Conservation (phyloP, 2,888 invertebrate genomes). For the Invenusta paracnida region DNA sequence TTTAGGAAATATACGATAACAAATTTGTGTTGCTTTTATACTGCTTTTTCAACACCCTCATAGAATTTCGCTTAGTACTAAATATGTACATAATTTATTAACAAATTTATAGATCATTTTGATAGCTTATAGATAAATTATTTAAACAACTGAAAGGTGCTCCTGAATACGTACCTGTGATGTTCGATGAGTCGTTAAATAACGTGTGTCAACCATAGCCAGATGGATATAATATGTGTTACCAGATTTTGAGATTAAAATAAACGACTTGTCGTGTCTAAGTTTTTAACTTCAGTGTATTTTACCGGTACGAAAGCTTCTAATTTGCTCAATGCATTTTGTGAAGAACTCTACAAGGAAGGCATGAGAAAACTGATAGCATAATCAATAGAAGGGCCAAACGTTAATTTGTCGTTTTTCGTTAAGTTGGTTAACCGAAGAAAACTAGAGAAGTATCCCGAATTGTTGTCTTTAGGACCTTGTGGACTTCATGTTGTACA, state of each 20-base stretch:
- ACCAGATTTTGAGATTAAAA: background rate
- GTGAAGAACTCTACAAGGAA: background rate
- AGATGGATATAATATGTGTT: too few relatives aligned
- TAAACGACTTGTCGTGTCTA: background rate
- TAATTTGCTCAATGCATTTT: background rate
- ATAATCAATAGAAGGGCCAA: background rate
- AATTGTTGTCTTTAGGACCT: background rate
- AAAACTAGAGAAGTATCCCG: background rate
- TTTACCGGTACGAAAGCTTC: background rate
- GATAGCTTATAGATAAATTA: too few relatives aligned
- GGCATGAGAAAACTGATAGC: background rate
- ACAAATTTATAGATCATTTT: too few relatives aligned
- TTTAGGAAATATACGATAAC: too few relatives aligned
- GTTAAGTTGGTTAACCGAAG: background rate
- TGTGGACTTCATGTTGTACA: too few relatives aligned
- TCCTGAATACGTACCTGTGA: background rate
- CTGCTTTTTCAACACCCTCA: too few relatives aligned
- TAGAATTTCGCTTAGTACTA: too few relatives aligned
- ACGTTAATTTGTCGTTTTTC: too few relatives aligned
- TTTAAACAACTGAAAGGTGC: too few relatives aligned
- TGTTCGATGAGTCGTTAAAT: background rate
- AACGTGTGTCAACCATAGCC: background rate
- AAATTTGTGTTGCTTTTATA: too few relatives aligned
- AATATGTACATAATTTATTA: too few relatives aligned
- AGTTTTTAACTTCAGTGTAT: too few relatives aligned